phyloP scores from a whole-genome alignment of 2,113 vertebrate genomes.

The Syngnathus typhle region DNA sequence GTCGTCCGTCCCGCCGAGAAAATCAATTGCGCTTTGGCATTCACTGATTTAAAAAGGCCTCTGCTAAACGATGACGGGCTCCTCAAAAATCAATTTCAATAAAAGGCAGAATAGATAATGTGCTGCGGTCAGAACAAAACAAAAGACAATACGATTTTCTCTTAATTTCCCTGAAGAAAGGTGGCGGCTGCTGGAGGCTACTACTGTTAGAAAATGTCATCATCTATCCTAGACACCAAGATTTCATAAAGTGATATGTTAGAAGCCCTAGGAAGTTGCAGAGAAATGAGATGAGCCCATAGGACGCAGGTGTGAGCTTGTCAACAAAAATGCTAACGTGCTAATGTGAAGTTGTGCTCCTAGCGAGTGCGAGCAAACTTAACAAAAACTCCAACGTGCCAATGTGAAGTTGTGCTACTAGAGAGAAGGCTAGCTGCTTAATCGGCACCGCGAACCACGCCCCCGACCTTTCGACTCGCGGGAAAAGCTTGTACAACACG shows the following conservation, averaged over 20 bases:
- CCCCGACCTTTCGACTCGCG: neutral
- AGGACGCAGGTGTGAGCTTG: too few species aligned
- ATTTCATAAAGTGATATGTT: too few species aligned
- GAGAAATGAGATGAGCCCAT: too few species aligned
- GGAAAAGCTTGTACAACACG: neutral
- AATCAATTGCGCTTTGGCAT: neutral
- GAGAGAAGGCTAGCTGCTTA: too few species aligned
- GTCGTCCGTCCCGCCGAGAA: neutral
- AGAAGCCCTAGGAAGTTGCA: too few species aligned
- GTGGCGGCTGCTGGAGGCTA: conserved; percentile 10
- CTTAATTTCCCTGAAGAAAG: conserved; percentile 16
- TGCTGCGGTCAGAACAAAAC: neutral
- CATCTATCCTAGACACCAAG: too few species aligned
- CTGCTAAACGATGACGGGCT: neutral
- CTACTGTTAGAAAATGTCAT: conserved; percentile 9
- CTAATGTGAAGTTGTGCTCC: too few species aligned
- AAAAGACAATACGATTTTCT: conserved; percentile 5
- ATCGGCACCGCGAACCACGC: too few species aligned
- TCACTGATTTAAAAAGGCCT: conserved; percentile 1
- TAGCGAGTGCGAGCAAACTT: too few species aligned
- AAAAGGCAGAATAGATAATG: neutral
- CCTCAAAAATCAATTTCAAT: conserved; percentile 5
- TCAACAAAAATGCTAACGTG: too few species aligned
- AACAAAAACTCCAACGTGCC: too few species aligned
- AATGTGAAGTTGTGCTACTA: too few species aligned